Conservation (phyloP, 2,797 vertebrate species). For the Phoebastria nigripes region DNA sequence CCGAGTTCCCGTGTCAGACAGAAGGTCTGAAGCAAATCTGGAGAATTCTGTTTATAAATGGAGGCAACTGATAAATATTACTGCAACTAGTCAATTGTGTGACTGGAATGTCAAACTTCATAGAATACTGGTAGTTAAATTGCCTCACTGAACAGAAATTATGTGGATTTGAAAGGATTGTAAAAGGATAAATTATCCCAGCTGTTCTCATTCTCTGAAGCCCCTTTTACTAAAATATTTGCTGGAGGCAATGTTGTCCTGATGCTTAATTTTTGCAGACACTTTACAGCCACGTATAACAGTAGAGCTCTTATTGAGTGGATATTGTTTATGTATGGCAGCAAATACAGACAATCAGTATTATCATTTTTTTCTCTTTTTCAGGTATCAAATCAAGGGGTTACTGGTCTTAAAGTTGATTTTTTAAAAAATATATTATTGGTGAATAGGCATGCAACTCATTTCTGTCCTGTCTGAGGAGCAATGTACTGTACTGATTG, state of each 20-base stretch:
- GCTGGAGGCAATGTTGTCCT: neutral
- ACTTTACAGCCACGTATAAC: neutral
- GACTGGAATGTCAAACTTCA: conserved; percentile 31
- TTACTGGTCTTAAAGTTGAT: neutral
- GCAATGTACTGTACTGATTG: neutral
- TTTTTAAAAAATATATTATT: neutral
- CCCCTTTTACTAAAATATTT: conserved; percentile 22
- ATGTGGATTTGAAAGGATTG: conserved; percentile 37
- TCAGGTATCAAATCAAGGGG: neutral
- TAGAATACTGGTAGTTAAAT: neutral
- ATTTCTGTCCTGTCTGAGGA: neutral
- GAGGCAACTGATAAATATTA: neutral
- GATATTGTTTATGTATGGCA: neutral
- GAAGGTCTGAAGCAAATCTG: neutral
- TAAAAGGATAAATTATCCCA: conserved; percentile 29
- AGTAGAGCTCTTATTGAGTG: neutral
- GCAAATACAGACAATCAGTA: neutral
- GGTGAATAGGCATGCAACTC: neutral
- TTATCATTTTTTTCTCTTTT: neutral
- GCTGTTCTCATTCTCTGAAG: conserved; percentile 8
- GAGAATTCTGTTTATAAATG: neutral
- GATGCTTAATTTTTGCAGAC: neutral
- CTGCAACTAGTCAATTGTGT: conserved; percentile 18
- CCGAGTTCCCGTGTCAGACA: neutral
- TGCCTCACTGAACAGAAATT: conserved; percentile 33